Percentiles rank a stretch among this genome's conserved stretches.
Evolutionary conservation across 2,113 vertebrate genomes (phyloP).

Genomic region (Amphilophus citrinellus): DNA sequence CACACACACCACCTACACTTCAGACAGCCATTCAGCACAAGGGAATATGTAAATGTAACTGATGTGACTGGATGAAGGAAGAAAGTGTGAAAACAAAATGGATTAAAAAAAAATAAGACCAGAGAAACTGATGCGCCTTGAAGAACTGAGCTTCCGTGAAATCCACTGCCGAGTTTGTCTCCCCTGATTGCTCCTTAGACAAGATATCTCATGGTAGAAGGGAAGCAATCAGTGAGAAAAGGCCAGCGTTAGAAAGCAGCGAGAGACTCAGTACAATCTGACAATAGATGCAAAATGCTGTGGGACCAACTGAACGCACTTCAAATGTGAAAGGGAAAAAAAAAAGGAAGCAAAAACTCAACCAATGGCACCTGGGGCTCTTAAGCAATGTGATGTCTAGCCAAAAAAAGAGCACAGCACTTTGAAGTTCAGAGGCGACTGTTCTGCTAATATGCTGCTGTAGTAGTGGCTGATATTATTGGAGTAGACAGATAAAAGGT

Average conservation of each 20-base stretch:
- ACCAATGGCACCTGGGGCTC: slow-evolving; percentile 36
- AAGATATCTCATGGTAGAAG: slow-evolving; percentile 19
- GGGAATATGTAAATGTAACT: slow-evolving; percentile 56
- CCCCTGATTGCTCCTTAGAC: slow-evolving; percentile 46
- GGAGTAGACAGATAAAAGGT: slow-evolving; percentile 58
- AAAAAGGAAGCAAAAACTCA: slow-evolving; percentile 21
- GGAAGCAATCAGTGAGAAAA: slow-evolving; percentile 45
- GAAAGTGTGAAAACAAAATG: slow-evolving; percentile 43
- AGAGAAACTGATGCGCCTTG: slow-evolving; percentile 21
- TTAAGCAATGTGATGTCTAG: slow-evolving; percentile 23
- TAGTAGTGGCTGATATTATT: slow-evolving; percentile 53
- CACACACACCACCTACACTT: slow-evolving; percentile 51
- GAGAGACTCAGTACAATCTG: slow-evolving; percentile 41
- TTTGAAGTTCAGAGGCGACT: slow-evolving; percentile 63
- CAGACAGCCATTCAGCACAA: slow-evolving; percentile 22
- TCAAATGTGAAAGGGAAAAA: slow-evolving; percentile 25
- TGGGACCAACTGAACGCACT: slow-evolving; percentile 53
- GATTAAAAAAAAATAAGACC: slow-evolving; percentile 10
- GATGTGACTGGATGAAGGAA: slow-evolving; percentile 42
- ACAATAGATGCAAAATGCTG: slow-evolving; percentile 59
- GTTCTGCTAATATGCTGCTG: slow-evolving; percentile 46
- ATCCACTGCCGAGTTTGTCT: slow-evolving; percentile 30
- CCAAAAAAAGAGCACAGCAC: slow-evolving; percentile 5
- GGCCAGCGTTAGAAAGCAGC: slow-evolving; percentile 27
- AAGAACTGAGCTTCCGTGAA: slow-evolving; percentile 38